Conservation (phyloP, 2,113 vertebrate species). For the Prolemur simus region DNA sequence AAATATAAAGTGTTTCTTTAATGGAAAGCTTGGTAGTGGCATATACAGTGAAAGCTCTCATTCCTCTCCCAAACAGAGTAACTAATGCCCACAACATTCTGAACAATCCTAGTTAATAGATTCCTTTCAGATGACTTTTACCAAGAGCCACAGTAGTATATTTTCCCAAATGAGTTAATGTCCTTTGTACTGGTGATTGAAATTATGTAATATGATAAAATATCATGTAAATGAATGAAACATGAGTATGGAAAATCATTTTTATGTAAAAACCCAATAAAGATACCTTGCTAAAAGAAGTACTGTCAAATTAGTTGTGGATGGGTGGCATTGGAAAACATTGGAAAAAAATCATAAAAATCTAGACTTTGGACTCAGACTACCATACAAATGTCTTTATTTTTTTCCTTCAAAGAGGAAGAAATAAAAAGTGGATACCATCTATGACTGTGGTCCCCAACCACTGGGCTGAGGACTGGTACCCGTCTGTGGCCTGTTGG, state of each 20-base stretch:
- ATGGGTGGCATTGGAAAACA: background rate
- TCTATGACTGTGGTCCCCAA: background rate
- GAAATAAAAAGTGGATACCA: background rate
- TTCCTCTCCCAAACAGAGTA: background rate
- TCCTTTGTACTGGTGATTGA: background rate
- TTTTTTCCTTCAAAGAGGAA: constrained; percentile 7
- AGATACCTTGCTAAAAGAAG: background rate
- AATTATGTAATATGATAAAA: background rate
- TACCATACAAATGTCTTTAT: background rate
- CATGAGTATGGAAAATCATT: background rate
- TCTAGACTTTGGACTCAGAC: background rate
- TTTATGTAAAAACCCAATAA: background rate
- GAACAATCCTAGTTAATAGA: background rate
- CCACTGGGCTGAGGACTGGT: too few relatives aligned
- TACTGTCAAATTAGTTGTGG: background rate
- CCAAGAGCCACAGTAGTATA: background rate
- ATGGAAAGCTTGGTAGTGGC: background rate
- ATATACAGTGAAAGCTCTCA: background rate
- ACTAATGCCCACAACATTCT: background rate
- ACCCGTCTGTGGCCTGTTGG: too few relatives aligned
- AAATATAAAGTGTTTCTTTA: background rate
- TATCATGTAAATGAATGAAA: background rate
- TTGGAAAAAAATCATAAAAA: background rate
- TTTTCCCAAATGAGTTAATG: background rate
- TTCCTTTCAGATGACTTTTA: background rate